Evolutionary conservation across 2,888 invertebrate species (phyloP).

Genomic region (Geotrupes spiniger): DNA sequence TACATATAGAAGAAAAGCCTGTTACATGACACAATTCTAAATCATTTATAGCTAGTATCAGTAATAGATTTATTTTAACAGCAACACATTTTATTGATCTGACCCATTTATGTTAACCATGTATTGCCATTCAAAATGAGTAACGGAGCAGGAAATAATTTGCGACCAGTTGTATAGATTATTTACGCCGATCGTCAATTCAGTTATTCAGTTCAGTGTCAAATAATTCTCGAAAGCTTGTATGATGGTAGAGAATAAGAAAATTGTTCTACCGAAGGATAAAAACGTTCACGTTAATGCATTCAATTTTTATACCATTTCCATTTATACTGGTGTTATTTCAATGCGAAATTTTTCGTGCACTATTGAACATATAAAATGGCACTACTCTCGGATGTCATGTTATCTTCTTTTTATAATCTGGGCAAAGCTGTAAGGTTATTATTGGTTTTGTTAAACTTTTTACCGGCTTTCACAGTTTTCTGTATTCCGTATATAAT

Average conservation of each 20-base stretch:
- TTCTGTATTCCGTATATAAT: no score
- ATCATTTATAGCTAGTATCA: background rate
- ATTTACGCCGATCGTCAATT: constrained; percentile 60
- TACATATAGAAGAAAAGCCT: constrained; percentile 28
- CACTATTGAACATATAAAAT: no score
- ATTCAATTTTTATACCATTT: no score
- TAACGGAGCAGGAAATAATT: constrained; percentile 66
- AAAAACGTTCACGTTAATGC: constrained; percentile 80
- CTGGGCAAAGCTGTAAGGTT: no score
- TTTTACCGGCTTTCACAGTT: no score
- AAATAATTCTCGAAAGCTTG: constrained; percentile 64
- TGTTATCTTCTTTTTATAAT: no score
- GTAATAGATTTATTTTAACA: constrained; percentile 36
- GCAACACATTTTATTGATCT: constrained; percentile 35
- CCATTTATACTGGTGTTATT: no score
- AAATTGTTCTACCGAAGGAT: constrained; percentile 73
- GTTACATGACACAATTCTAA: constrained; percentile 34
- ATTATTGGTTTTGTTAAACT: no score
- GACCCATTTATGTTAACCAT: constrained; percentile 37
- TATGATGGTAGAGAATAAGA: constrained; percentile 69
- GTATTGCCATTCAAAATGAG: background rate
- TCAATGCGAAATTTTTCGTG: no score
- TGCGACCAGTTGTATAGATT: constrained; percentile 63
- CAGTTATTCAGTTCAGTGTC: constrained; percentile 35
- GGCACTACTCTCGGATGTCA: no score